Percentiles rank a stretch among this genome's conserved stretches.
phyloP scores from a whole-genome alignment of 2,113 vertebrate species.

The Ia io region DNA sequence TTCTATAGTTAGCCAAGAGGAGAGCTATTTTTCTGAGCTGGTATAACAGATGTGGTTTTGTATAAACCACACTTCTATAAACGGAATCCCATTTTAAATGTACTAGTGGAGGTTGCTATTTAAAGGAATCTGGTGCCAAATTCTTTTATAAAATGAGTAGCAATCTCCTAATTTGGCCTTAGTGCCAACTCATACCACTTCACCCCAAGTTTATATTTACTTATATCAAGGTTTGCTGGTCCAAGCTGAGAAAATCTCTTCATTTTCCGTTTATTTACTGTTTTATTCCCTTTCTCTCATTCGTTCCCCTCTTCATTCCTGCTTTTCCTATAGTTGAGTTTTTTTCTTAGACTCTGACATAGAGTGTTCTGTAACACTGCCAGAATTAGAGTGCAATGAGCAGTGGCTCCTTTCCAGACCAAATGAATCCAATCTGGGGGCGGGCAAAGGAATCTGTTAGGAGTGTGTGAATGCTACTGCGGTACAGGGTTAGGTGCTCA shows the following conservation, averaged over 20 bases:
- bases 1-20: constrained; percentile 22
- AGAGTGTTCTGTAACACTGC: neutral
- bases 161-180: constrained; percentile 20
- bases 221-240: neutral
- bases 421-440: neutral
- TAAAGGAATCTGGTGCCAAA: constrained; percentile 38
- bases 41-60: constrained; percentile 61
- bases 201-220: neutral
- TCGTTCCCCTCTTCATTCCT: neutral
- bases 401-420: neutral
- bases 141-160: constrained; percentile 39
- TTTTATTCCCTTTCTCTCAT: neutral
- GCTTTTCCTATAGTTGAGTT: neutral
- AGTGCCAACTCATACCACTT: neutral
- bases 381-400: neutral
- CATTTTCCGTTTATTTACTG: neutral
- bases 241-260: neutral
- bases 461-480: accelerated
- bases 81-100: constrained; percentile 62
- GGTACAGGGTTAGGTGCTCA: neutral
- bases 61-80: constrained; percentile 68
- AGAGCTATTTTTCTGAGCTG: constrained; percentile 38
- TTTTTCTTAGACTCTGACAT: neutral
- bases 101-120: constrained; percentile 45
- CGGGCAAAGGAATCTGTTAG: neutral